phyloP scores from a whole-genome alignment of 2,797 vertebrate species.

The Pangasius macronema region DNA sequence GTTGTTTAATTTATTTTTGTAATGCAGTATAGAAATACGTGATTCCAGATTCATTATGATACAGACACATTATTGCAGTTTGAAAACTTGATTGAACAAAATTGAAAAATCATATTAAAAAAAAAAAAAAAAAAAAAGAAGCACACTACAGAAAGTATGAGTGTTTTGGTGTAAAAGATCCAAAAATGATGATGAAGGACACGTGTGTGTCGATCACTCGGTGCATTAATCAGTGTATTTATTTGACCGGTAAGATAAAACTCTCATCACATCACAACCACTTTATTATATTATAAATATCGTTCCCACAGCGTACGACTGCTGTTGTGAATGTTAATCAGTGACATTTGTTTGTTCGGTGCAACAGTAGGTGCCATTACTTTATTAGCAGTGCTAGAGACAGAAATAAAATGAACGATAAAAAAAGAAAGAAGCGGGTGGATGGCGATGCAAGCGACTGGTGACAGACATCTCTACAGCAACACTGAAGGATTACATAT shows the following conservation, averaged over 20 bases:
- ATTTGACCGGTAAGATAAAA: not conserved
- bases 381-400: constrained; percentile 72
- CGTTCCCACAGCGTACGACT: constrained; percentile 63
- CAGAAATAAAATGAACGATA: constrained; percentile 37
- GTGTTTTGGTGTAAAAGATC: not conserved
- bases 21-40: not conserved
- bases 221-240: not conserved
- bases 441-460: constrained; percentile 27
- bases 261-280: not conserved
- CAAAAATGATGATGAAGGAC: not conserved
- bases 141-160: not conserved
- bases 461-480: constrained; percentile 50
- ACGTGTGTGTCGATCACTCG: not conserved
- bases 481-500: constrained; percentile 54
- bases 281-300: constrained; percentile 32
- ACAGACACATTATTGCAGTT: not conserved
- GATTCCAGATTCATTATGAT: not conserved
- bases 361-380: constrained; percentile 62
- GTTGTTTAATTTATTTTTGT: not conserved
- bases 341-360: constrained; percentile 73
- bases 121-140: not conserved
- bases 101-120: not conserved
- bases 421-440: constrained; percentile 38
- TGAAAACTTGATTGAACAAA: not conserved
- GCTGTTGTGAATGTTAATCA: constrained; percentile 72